Conservation (phyloP, 2,113 vertebrate species). For the Sardina pilchardus region DNA sequence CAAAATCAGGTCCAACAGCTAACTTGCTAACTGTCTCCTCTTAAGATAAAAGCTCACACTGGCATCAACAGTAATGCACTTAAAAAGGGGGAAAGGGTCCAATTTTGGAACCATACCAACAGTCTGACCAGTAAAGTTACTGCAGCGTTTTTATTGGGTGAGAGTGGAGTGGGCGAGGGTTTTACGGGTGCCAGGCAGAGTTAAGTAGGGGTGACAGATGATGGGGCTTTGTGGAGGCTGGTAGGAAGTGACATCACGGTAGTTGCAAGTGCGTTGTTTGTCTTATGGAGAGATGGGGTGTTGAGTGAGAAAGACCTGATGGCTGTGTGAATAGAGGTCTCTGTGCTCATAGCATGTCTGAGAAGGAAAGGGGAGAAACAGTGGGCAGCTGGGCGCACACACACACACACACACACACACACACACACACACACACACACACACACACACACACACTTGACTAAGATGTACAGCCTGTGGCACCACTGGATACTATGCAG, state of each 20-base stretch:
- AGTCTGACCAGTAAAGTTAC: neutral
- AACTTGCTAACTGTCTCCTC: neutral
- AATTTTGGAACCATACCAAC: constrained; percentile 12
- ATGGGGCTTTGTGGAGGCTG: neutral
- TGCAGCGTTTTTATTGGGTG: constrained; percentile 19
- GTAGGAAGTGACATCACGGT: constrained; percentile 56
- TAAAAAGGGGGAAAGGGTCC: neutral
- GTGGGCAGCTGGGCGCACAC: neutral
- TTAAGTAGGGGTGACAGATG: neutral
- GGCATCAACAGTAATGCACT: neutral
- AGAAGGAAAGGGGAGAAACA: neutral
- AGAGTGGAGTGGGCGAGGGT: constrained; percentile 32
- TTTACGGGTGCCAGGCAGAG: constrained; percentile 26
- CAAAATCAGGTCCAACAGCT: neutral
- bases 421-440: neutral
- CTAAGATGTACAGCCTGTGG: neutral
- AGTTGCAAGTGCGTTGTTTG: constrained; percentile 38
- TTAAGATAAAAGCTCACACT: neutral
- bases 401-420: neutral
- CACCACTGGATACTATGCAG: constrained; percentile 1
- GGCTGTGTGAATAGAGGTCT: constrained; percentile 14
- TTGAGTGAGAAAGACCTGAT: constrained; percentile 44
- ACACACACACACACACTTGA: neutral
- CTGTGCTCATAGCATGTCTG: constrained; percentile 23
- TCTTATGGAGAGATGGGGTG: constrained; percentile 34